Base-by-base conservation (phyloP, 2,888 invertebrate species). In the Atrina japonica region DNA sequence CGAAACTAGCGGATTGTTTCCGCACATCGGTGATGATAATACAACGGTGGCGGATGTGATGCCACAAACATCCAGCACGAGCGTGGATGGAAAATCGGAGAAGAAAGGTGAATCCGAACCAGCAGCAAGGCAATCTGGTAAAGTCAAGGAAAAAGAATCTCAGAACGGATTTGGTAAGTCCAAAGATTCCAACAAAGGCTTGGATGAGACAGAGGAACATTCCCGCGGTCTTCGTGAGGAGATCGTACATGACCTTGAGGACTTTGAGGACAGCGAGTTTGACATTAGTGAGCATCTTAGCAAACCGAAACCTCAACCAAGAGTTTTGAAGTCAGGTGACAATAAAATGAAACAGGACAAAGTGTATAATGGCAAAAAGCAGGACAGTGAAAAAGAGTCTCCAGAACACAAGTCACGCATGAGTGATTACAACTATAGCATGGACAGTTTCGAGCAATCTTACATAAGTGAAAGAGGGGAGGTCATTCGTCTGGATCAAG, bases 371-470 rank as follows among this genome's bases (percentile, higher is more conserved):
- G 40, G 58, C 16, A 52, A 53, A 50, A 63, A 47, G 16, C 18
- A 52, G 40, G 64, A 50, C 52, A 60, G 25, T 52, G 70, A 66
- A 29, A 66, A 61, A 43, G 78, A 67, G 2, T 72, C 70, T 18
- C 78, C 77, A 3, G 76, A 77, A 18, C 76, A 77, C 43, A 67
- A 69, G 23, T 78, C 79, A 1, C 65, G 73, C 3, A 71, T 79
- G 49, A 83, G 84, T 74, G 84, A 85, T 29, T 80, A 75, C 61
- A 85, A 81, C 69, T 84, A 84, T 66, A 82, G 83, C 64, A 84
- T 83, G 83, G 85, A 84, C 61, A 84, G 84, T 70, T 82, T 83
- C 63, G 83, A 84, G 25, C 83, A 81, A 63, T 82, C 83, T 5
- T 83, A 81, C 40, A 52, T 82, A n/a, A 83, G 83, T 68, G 81